Evolutionary conservation across 2,888 invertebrate genomes (phyloP).

Genomic region (Tachystola acroxantha): DNA sequence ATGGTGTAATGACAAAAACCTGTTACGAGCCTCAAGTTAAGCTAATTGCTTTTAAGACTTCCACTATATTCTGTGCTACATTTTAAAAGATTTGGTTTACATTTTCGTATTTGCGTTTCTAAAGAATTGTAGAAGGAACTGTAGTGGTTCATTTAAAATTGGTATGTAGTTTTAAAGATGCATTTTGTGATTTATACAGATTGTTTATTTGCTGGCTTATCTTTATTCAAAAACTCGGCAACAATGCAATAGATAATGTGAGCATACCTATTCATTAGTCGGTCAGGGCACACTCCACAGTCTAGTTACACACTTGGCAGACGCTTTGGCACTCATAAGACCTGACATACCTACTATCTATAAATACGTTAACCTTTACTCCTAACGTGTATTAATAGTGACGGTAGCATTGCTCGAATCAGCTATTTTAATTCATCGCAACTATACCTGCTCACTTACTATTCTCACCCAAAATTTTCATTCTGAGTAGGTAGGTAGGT

Average conservation of each 20-base stretch:
- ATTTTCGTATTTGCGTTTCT: background rate
- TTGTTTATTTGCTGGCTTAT: constrained; percentile 11
- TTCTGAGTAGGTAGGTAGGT: too few species aligned
- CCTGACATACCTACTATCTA: constrained; percentile 17
- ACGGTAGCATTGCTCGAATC: too few species aligned
- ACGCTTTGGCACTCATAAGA: constrained; percentile 27
- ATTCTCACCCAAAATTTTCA: too few species aligned
- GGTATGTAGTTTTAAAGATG: background rate
- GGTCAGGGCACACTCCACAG: constrained; percentile 9
- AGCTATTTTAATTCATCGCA: too few species aligned
- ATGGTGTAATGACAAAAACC: too few species aligned
- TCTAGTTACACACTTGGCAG: constrained; percentile 43
- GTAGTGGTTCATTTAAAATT: too few species aligned
- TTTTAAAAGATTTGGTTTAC: constrained; percentile 10
- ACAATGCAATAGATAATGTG: too few species aligned
- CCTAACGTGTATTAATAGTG: background rate
- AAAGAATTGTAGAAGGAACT: too few species aligned
- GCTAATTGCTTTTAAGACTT: background rate
- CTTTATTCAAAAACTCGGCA: too few species aligned
- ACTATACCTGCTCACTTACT: too few species aligned
- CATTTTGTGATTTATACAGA: background rate
- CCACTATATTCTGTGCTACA: constrained; percentile 14
- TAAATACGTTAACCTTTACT: constrained; percentile 18
- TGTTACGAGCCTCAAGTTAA: too few species aligned
- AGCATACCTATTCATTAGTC: constrained; percentile 16